Base-by-base conservation (phyloP, 2,113 vertebrate species). In the Rissa tridactyla region DNA sequence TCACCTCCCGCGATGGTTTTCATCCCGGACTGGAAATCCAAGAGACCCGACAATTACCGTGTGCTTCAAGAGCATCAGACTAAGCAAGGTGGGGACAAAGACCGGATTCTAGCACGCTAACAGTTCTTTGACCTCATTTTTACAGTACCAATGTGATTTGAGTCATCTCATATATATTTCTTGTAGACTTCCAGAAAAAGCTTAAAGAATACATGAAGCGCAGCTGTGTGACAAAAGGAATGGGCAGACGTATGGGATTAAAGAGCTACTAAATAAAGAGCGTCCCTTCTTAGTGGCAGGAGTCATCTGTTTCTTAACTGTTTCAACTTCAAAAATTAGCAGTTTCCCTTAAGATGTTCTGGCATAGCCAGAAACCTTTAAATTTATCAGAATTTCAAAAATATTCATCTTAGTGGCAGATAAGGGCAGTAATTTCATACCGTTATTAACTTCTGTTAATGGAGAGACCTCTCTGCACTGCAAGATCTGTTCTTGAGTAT, bases 1-100 rank as follows among this genome's bases (percentile, higher is more conserved):
- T 29, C 36, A 30, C 30, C 77, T 13, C 0, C 1, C 1, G 1
- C 3, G 40, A 57, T 5, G 21, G 29, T 1, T 34, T 22, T 15
- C 82, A 78, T 1, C 44, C 95, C 6, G 10, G 21, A 7, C 19
- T 6, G 60, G n/a, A 69, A 6, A 4, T 36, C 73, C 82, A 36
- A 23, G 47, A 51, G 73, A n/a, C 12, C 61, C 58, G 29, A 19
- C 11, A 29, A 18, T 1, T 9, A 25, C 57, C 32, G 5, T 0
- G 27, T 8, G 79, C 49, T 30, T 71, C 42, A 32, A 49, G 55
- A 87, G 57, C 55, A 49, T 1, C 55, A 12, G 16, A 6, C 1
- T 10, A 7, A 73, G 40, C 34, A 21, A n/a, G 17, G 4, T 15
- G 42, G 25, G 77, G 42, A 44, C 72, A 78, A 27, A 52, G 70